These are phyloP conservation scores for Copsychus sechellarum DNA, from an alignment of 2,113 vertebrate genomes.

Conservation along the genomic window DNA sequence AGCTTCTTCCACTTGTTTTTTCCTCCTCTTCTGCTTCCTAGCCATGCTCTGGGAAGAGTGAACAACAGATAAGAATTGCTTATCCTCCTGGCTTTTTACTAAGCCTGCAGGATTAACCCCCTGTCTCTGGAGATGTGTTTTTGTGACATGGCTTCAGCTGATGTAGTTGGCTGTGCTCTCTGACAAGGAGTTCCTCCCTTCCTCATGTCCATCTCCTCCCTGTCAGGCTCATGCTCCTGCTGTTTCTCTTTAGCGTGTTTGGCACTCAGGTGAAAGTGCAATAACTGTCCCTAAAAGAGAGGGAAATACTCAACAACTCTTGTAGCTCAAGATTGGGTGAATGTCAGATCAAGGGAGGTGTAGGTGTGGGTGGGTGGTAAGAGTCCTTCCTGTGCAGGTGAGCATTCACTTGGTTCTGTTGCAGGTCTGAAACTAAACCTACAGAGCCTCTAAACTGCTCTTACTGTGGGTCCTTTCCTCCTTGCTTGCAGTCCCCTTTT, in stretches of 20 bases:
- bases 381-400: not conserved
- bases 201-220: not conserved
- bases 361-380: no score
- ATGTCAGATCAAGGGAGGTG: not conserved
- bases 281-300: not conserved
- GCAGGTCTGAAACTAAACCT: not conserved
- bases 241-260: not conserved
- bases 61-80: not conserved
- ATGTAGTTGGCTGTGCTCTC: not conserved
- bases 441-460: not conserved
- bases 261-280: not conserved
- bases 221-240: not conserved
- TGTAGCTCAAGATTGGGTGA: accelerated
- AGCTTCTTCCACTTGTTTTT: not conserved
- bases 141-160: not conserved
- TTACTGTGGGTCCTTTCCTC: not conserved
- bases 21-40: not conserved
- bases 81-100: not conserved
- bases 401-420: not conserved
- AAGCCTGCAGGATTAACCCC: not conserved
- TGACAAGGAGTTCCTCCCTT: not conserved
- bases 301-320: not conserved
- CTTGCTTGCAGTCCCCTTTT: accelerated
- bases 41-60: not conserved
- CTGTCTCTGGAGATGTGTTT: not conserved